A percentile compares a stretch with the other conserved stretches of the same genome.
Conservation (phyloP, 1,140 invertebrate species). For the Drosophila watanabei region DNA sequence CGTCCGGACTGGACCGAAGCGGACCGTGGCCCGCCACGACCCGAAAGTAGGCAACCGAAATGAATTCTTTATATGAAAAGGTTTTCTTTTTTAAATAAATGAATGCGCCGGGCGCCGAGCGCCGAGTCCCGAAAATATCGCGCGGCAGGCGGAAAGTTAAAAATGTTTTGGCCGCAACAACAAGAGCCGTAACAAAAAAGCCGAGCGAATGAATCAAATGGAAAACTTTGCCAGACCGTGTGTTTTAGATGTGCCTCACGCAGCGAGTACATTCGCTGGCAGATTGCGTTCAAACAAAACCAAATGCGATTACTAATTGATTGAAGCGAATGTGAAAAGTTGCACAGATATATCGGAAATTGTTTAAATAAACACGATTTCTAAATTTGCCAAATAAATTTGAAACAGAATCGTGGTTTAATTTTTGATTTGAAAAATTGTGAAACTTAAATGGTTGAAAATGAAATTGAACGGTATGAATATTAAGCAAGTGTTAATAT, state of each 20-base stretch:
- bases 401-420: not conserved
- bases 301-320: slow-evolving; percentile 1
- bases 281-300: not conserved
- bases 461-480: not conserved
- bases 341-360: not conserved
- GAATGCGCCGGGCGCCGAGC: slow-evolving; percentile 62
- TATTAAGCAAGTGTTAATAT: not conserved
- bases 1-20: slow-evolving; percentile 25
- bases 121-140: slow-evolving; percentile 51
- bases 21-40: slow-evolving; percentile 36
- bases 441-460: not conserved
- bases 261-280: slow-evolving; percentile 23
- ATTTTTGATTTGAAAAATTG: not conserved
- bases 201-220: slow-evolving; percentile 45
- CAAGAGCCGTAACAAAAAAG: slow-evolving; percentile 28
- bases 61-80: slow-evolving; percentile 54
- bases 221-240: slow-evolving; percentile 32
- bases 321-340: not conserved
- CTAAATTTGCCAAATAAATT: not conserved
- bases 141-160: slow-evolving; percentile 49
- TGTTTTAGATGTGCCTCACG: slow-evolving; percentile 19
- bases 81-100: slow-evolving; percentile 74
- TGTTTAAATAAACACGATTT: not conserved
- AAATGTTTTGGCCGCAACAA: slow-evolving; percentile 40
- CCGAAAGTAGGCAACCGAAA: slow-evolving; percentile 50